phyloP scores from a whole-genome alignment of 2,888 invertebrate species.

The Drosophila algonquin region DNA sequence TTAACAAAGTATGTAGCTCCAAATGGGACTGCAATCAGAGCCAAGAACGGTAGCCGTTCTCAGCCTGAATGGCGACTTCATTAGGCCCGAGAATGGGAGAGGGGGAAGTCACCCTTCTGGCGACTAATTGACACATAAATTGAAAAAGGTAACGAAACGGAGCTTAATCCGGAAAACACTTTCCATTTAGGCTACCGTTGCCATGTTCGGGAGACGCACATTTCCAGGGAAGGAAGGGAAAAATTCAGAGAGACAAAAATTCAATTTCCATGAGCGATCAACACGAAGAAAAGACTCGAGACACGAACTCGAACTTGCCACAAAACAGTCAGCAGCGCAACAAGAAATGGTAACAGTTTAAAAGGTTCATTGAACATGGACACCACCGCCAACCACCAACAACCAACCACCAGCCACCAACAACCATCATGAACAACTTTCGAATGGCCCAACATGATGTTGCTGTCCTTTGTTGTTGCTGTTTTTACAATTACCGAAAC shows the following conservation, averaged over 20 bases:
- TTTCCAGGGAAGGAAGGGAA: constrained; percentile 11
- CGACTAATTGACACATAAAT: constrained; percentile 62
- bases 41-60: neutral
- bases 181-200: constrained; percentile 36
- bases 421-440: constrained; percentile 61
- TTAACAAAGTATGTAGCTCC: neutral
- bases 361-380: constrained; percentile 71
- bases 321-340: neutral
- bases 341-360: constrained; percentile 58
- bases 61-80: constrained; percentile 18
- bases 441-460: constrained; percentile 53
- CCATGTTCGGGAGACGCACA: constrained; percentile 2
- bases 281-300: constrained; percentile 33
- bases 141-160: constrained; percentile 5
- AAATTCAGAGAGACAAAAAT: constrained; percentile 7
- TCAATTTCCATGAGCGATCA: constrained; percentile 15
- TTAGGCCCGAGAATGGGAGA: constrained; percentile 1
- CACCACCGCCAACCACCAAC: constrained; percentile 6
- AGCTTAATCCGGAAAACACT: constrained; percentile 21
- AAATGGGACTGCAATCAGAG: constrained; percentile 22
- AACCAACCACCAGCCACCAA: constrained; percentile 5
- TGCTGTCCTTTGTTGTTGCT: constrained; percentile 14
- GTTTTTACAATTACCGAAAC: constrained; percentile 58
- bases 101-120: neutral
- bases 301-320: constrained; percentile 14